phyloP scores from a whole-genome alignment of 2,797 vertebrate genomes.

The Lacerta bilineata region DNA sequence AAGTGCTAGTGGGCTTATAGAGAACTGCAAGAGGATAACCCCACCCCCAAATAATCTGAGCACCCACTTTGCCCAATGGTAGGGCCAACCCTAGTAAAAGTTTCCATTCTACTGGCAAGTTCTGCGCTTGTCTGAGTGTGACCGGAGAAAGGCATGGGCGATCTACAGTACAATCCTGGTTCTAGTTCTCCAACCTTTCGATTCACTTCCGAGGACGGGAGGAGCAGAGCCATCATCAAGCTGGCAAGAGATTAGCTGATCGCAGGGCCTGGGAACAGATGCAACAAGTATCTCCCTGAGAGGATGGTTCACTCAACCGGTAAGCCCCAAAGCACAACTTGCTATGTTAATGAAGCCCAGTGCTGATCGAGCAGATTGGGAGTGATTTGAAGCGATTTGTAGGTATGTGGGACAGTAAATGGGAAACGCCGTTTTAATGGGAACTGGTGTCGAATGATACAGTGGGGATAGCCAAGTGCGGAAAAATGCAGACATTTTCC shows the following conservation, averaged over 20 bases:
- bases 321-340: slow-evolving; percentile 33
- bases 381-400: slow-evolving; percentile 9
- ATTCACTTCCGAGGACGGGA: neutral
- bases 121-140: no score
- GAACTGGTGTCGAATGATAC: slow-evolving; percentile 28
- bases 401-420: slow-evolving; percentile 34
- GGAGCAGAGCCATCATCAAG: neutral
- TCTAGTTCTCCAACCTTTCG: neutral
- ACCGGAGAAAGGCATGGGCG: no score
- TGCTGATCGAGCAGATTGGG: neutral
- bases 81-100: no score
- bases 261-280: neutral
- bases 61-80: no score
- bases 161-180: neutral
- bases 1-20: no score
- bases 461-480: neutral
- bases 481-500: slow-evolving; percentile 38
- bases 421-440: slow-evolving; percentile 51
- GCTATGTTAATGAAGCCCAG: slow-evolving; percentile 42
- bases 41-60: no score
- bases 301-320: slow-evolving; percentile 44
- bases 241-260: neutral
- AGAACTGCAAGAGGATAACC: no score
- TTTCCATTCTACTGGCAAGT: neutral
- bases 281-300: slow-evolving; percentile 54